A percentile compares a stretch with the other conserved stretches of the same genome.
phyloP scores from a whole-genome alignment of 2,797 vertebrate genomes.

The Trichosurus vulpecula region DNA sequence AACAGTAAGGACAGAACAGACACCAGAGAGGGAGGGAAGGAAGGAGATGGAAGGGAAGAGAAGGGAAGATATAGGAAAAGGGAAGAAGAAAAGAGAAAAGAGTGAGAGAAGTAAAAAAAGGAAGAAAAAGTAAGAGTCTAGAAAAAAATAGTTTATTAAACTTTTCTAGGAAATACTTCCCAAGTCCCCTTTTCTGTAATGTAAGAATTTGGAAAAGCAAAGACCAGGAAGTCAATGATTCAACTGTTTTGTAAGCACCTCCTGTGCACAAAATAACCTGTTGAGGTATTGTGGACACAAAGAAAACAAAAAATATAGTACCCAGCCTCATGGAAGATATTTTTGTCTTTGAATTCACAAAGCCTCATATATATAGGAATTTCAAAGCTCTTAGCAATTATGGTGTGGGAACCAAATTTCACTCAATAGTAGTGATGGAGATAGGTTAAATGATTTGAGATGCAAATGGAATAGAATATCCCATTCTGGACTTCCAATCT shows the following conservation, averaged over 20 bases:
- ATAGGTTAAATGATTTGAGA: background rate
- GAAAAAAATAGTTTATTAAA: slow-evolving; percentile 38
- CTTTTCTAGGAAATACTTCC: slow-evolving; percentile 52
- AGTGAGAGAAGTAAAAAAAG: no score
- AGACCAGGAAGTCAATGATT: background rate
- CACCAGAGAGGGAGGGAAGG: slow-evolving; percentile 55
- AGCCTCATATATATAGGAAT: background rate
- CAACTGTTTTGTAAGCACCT: slow-evolving; percentile 42
- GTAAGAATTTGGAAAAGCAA: background rate
- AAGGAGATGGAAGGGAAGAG: background rate
- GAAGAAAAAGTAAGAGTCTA: slow-evolving; percentile 2
- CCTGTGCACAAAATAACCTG: background rate
- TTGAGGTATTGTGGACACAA: background rate
- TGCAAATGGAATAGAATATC: background rate
- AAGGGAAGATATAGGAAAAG: background rate
- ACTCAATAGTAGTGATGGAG: background rate
- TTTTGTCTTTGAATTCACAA: background rate
- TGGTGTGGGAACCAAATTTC: background rate
- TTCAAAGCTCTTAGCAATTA: background rate
- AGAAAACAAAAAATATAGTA: background rate
- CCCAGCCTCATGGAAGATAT: background rate
- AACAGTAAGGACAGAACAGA: slow-evolving; percentile 54
- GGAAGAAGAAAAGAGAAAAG: background rate
- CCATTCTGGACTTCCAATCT: background rate
- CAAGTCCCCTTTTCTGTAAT: slow-evolving; percentile 35